Conservation (phyloP, 2,888 invertebrate genomes). For the Rhaphigaster nebulosa region DNA sequence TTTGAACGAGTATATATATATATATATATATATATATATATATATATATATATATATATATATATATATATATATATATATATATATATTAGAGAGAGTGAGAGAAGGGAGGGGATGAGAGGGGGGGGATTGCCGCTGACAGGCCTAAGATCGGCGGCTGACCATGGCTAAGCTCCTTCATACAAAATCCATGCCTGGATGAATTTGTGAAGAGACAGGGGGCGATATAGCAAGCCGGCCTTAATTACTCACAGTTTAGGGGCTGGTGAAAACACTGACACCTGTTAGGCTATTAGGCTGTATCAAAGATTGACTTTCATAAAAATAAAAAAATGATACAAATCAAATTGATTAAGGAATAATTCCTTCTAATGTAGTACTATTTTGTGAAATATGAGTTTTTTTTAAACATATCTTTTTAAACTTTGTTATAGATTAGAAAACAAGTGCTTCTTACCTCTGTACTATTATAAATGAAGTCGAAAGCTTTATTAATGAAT, state of each 20-base stretch:
- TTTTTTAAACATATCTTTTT: too few relatives aligned
- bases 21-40: too few relatives aligned
- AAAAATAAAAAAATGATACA: neutral
- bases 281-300: neutral
- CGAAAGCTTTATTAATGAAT: too few relatives aligned
- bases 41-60: too few relatives aligned
- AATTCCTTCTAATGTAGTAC: too few relatives aligned
- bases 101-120: neutral
- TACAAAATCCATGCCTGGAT: conserved; percentile 8
- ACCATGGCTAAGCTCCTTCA: conserved; percentile 9
- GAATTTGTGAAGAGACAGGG: conserved; percentile 7
- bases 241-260: conserved; percentile 38
- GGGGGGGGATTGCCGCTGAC: neutral
- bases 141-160: neutral
- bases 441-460: too few relatives aligned
- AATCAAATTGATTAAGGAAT: neutral
- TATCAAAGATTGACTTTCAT: neutral
- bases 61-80: too few relatives aligned
- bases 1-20: too few relatives aligned
- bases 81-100: neutral
- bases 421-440: too few relatives aligned
- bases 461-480: too few relatives aligned
- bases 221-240: neutral
- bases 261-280: neutral
- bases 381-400: too few relatives aligned